Evolutionary conservation across 1,140 invertebrate genomes (phyloP).

Genomic region (Papilio machaon): DNA sequence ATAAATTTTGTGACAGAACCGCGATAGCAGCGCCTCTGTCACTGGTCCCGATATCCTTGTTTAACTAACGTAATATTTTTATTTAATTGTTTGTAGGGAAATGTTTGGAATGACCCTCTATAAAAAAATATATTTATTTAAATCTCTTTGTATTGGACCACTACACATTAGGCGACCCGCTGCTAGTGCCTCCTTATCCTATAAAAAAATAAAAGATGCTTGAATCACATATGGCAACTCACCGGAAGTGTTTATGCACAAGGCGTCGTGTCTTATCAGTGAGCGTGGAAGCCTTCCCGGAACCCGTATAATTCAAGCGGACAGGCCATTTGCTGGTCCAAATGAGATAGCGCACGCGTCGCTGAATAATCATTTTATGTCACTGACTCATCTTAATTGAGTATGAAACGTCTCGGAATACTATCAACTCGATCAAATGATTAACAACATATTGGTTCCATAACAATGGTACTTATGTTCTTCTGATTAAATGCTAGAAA

Average conservation of each 20-base stretch:
- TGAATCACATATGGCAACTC: background rate
- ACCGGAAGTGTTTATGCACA: constrained; percentile 1
- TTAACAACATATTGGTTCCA: background rate
- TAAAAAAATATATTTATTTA: too few relatives aligned
- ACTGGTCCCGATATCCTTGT: too few relatives aligned
- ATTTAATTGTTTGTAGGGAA: too few relatives aligned
- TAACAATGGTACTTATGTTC: background rate
- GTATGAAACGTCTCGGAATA: background rate
- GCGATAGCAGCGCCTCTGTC: too few relatives aligned
- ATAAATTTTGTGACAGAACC: too few relatives aligned
- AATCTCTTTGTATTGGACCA: too few relatives aligned
- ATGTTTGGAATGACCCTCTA: too few relatives aligned
- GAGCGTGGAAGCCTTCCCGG: constrained; percentile 16
- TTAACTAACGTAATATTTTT: too few relatives aligned
- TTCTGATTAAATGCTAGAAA: too few relatives aligned
- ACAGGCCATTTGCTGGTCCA: constrained; percentile 23
- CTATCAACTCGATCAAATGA: background rate
- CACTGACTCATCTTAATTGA: constrained; percentile 19
- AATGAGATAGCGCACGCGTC: constrained; percentile 24
- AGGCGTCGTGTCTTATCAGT: constrained; percentile 21
- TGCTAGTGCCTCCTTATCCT: too few relatives aligned
- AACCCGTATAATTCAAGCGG: constrained; percentile 27
- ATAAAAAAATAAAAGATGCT: background rate
- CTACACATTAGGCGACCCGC: too few relatives aligned
- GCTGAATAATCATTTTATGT: background rate